Conservation (phyloP, 2,113 vertebrate genomes). For the Oplegnathus fasciatus region DNA sequence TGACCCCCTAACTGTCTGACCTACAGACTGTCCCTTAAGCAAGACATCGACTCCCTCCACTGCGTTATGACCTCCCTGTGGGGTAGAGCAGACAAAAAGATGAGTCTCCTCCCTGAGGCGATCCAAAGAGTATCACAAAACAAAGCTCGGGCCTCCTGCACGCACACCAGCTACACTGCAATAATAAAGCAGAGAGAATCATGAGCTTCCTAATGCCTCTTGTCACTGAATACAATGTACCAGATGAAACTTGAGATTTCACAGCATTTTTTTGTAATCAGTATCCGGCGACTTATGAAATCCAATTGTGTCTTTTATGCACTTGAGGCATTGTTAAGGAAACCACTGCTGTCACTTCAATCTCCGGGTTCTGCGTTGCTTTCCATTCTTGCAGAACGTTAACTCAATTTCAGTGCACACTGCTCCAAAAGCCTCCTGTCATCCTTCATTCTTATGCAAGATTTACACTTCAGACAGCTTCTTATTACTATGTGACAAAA, state of each 20-base stretch:
- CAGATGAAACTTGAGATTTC: conserved; percentile 44
- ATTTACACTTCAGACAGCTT: conserved; percentile 14
- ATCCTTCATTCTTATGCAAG: neutral
- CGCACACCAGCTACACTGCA: neutral
- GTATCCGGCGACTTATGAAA: conserved; percentile 22
- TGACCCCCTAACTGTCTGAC: conserved; percentile 1
- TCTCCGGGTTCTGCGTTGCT: conserved; percentile 23
- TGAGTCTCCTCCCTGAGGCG: conserved; percentile 20
- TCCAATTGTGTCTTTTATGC: conserved; percentile 35
- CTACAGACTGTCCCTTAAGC: conserved; percentile 9
- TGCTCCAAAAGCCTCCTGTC: neutral
- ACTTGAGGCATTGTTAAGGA: conserved; percentile 39
- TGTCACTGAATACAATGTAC: conserved; percentile 17
- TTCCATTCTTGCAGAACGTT: neutral
- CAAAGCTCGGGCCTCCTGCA: neutral
- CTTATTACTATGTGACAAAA: conserved; percentile 4
- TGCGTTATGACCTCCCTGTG: conserved; percentile 22
- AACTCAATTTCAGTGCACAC: conserved; percentile 14
- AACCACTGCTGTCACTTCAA: conserved; percentile 46
- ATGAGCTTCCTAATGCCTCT: conserved; percentile 29
- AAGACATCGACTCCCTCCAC: neutral
- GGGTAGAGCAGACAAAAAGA: conserved; percentile 14
- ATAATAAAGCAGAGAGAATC: conserved; percentile 16
- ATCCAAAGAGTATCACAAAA: conserved; percentile 19
- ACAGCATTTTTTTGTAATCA: conserved; percentile 18